Percentiles rank a stretch among this genome's conserved stretches.
These are phyloP conservation scores for Syngnathus typhle DNA, from an alignment of 2,113 vertebrate genomes.

Conservation along the genomic window DNA sequence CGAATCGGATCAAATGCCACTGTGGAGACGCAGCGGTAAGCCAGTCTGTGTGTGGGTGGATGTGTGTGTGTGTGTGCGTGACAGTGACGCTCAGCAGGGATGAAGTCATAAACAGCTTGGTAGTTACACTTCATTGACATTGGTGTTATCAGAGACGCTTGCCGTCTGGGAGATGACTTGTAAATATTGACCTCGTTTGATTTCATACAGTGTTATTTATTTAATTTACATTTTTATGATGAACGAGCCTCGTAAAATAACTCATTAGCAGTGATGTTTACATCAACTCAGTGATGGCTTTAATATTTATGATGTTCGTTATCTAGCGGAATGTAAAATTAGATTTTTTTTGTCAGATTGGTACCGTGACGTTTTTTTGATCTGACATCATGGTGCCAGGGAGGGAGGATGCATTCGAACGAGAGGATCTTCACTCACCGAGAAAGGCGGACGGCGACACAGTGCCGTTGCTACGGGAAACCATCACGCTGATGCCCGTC, in stretches of 20 bases:
- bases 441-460: conserved; percentile 87
- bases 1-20: conserved; percentile 30
- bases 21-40: conserved; percentile 20
- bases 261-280: background rate
- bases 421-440: conserved; percentile 54
- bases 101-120: background rate
- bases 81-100: background rate
- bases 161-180: background rate
- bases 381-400: too few relatives aligned
- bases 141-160: background rate
- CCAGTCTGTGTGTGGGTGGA: background rate
- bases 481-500: conserved; percentile 90
- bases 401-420: background rate
- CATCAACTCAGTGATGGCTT: background rate
- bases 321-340: background rate
- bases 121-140: background rate
- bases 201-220: background rate
- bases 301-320: background rate
- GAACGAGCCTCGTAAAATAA: background rate
- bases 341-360: background rate
- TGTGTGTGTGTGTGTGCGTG: background rate
- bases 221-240: background rate
- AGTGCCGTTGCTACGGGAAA: conserved; percentile 86
- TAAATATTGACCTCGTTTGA: conserved; percentile 1
- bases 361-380: background rate